A percentile compares a stretch with the other conserved stretches of the same genome.
phyloP scores from a whole-genome alignment of 2,888 invertebrate genomes.

The Plusia festucae region DNA sequence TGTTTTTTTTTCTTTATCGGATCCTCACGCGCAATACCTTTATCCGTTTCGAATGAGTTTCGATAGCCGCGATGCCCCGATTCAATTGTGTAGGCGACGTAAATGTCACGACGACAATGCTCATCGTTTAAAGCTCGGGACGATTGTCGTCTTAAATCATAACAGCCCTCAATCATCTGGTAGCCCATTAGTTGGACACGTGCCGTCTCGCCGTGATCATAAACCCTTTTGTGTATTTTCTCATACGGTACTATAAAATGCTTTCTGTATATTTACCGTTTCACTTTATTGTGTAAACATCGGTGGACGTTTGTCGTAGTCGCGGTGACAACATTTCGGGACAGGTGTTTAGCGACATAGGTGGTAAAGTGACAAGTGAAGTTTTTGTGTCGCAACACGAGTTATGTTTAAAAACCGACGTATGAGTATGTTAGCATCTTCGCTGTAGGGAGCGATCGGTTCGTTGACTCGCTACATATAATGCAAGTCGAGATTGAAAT shows the following conservation, averaged over 20 bases:
- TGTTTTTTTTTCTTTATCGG: slow-evolving; percentile 61
- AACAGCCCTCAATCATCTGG: slow-evolving; percentile 75
- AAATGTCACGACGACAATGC: slow-evolving; percentile 81
- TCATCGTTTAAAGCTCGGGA: slow-evolving; percentile 71
- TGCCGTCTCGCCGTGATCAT: slow-evolving; percentile 77
- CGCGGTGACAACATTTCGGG: slow-evolving; percentile 69
- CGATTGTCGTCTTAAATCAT: slow-evolving; percentile 74
- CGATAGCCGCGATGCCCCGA: slow-evolving; percentile 70
- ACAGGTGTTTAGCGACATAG: slow-evolving; percentile 72
- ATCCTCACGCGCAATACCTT: slow-evolving; percentile 58
- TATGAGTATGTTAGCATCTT: slow-evolving; percentile 58
- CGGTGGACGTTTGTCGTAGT: slow-evolving; percentile 63
- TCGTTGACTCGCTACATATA: slow-evolving; percentile 62
- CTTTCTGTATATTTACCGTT: slow-evolving; percentile 71
- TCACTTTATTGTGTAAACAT: slow-evolving; percentile 75
- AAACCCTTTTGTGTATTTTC: slow-evolving; percentile 66
- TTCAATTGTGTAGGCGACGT: slow-evolving; percentile 78
- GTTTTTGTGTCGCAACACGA: slow-evolving; percentile 65
- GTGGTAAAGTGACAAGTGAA: slow-evolving; percentile 69
- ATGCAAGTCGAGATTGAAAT: slow-evolving; percentile 60
- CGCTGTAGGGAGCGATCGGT: slow-evolving; percentile 56
- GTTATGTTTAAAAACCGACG: slow-evolving; percentile 61
- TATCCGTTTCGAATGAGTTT: slow-evolving; percentile 65
- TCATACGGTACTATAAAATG: slow-evolving; percentile 65
- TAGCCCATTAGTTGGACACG: slow-evolving; percentile 70